Percentiles rank a stretch among this genome's conserved stretches.
These are phyloP conservation scores for Oscheius onirici DNA, from an alignment of 2,888 invertebrate genomes.

Conservation along the genomic window DNA sequence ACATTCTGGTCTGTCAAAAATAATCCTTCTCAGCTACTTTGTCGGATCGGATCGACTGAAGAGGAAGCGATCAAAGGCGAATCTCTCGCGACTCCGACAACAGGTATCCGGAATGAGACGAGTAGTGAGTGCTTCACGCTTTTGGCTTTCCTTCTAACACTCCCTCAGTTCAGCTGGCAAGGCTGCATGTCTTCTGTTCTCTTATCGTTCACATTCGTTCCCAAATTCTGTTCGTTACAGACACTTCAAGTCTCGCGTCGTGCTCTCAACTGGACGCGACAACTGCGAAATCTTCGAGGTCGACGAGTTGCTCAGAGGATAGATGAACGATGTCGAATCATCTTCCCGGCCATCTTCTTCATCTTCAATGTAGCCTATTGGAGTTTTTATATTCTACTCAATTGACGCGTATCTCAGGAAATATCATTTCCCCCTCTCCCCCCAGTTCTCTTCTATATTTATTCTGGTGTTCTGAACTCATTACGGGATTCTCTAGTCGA, in stretches of 20 bases:
- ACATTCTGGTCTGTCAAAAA: neutral
- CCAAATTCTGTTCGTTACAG: constrained; percentile 30
- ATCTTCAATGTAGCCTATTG: constrained; percentile 69
- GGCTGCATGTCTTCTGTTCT: neutral
- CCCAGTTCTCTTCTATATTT: neutral
- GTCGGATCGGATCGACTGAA: constrained; percentile 52
- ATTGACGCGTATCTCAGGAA: constrained; percentile 36
- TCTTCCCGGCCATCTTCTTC: constrained; percentile 66
- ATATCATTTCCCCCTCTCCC: constrained; percentile 12
- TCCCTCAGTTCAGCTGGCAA: neutral
- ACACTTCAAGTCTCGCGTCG: constrained; percentile 60
- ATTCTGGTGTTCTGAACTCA: neutral
- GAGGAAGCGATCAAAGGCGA: constrained; percentile 52
- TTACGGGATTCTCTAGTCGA: constrained; percentile 20
- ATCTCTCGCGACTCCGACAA: constrained; percentile 48
- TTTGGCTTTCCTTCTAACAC: neutral
- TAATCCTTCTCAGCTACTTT: constrained; percentile 37
- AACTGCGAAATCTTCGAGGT: constrained; percentile 64
- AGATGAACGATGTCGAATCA: constrained; percentile 65
- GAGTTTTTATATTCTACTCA: constrained; percentile 60
- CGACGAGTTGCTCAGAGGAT: constrained; percentile 66
- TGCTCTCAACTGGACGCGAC: constrained; percentile 62
- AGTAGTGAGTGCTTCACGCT: constrained; percentile 45
- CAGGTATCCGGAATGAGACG: constrained; percentile 59
- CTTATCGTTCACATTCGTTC: neutral